Conservation (phyloP, 2,797 vertebrate species). For the Premnoplex brunnescens region DNA sequence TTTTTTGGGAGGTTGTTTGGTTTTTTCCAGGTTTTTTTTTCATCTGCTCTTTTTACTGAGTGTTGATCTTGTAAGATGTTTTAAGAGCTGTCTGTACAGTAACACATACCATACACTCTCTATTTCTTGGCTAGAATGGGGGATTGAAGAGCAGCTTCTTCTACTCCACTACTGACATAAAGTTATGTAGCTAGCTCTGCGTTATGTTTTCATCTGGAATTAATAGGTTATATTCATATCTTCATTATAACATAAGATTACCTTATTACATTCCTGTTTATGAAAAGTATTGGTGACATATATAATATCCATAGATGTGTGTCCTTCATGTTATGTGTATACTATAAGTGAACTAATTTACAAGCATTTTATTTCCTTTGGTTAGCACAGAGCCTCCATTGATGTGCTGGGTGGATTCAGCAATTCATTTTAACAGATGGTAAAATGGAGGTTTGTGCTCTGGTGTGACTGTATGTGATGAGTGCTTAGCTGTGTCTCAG, state of each 20-base stretch:
- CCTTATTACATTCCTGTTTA: not conserved
- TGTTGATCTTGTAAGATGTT: not conserved
- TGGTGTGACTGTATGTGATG: not conserved
- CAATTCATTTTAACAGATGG: slow-evolving; percentile 9
- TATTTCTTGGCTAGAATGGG: not conserved
- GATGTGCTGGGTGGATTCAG: not conserved
- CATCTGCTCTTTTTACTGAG: not conserved
- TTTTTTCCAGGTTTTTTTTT: not conserved
- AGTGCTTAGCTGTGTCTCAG: not conserved
- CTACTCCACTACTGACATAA: not conserved
- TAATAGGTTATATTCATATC: not conserved
- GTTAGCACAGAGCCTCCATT: not conserved
- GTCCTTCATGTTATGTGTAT: not conserved
- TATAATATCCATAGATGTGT: not conserved
- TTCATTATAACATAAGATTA: not conserved
- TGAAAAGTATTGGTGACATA: not conserved
- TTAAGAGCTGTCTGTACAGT: not conserved
- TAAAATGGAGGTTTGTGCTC: not conserved
- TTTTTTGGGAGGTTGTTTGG: not conserved
- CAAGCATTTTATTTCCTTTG: not conserved
- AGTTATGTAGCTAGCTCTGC: not conserved
- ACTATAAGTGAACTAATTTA: not conserved
- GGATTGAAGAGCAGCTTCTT: not conserved
- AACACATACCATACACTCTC: not conserved
- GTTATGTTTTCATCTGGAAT: not conserved